Percentiles rank a stretch among this genome's conserved stretches.
Conservation (phyloP, 1,140 invertebrate species). For the Heliconius himera region DNA sequence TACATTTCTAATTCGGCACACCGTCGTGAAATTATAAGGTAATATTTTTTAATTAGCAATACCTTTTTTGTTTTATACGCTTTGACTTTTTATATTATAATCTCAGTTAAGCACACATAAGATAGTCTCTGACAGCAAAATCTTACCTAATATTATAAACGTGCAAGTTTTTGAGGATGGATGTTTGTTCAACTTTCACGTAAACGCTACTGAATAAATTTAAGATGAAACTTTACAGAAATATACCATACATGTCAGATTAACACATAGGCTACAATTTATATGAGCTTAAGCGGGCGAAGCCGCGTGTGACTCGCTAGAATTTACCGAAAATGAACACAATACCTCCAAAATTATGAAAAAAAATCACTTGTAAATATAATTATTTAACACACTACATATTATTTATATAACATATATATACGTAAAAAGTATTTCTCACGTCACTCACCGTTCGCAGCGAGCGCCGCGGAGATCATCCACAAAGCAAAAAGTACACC, state of each 20-base stretch:
- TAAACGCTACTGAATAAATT: no score
- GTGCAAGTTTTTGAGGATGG: no score
- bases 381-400: background rate
- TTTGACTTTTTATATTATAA: background rate
- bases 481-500: background rate
- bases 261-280: no score
- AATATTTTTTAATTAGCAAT: background rate
- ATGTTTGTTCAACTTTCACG: no score
- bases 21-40: background rate
- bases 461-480: slow-evolving; percentile 18
- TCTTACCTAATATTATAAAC: no score
- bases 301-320: no score
- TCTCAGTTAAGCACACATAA: background rate
- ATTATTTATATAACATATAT: background rate
- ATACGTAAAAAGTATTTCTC: background rate
- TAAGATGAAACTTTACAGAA: no score
- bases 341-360: background rate
- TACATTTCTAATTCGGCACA: slow-evolving; percentile 1
- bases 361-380: background rate
- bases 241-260: no score
- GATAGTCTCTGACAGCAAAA: background rate
- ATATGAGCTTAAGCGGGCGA: no score
- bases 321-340: background rate
- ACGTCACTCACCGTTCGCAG: slow-evolving; percentile 17
- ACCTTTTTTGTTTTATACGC: background rate